Conservation (phyloP, 2,888 invertebrate genomes). For the Ptychoptera albimana region DNA sequence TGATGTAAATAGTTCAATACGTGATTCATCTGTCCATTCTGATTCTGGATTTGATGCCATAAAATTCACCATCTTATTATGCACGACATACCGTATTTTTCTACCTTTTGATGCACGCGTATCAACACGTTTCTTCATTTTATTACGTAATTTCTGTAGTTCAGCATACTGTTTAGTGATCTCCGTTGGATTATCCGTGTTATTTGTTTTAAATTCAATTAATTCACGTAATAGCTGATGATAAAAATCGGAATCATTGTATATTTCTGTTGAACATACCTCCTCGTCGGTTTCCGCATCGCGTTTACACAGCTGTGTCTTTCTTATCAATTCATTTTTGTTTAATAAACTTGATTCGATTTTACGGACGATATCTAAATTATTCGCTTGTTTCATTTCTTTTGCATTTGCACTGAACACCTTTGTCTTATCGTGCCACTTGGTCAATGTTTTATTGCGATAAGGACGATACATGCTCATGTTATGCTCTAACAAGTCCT, state of each 20-base stretch:
- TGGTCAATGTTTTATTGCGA: constrained; percentile 68
- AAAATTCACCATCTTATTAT: constrained; percentile 74
- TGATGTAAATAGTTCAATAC: constrained; percentile 65
- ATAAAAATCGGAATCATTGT: constrained; percentile 95
- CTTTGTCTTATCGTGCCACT: constrained; percentile 90
- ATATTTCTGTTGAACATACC: constrained; percentile 66
- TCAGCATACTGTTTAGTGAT: constrained; percentile 83
- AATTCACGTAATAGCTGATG: constrained; percentile 82
- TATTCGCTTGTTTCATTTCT: constrained; percentile 31
- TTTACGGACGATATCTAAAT: constrained; percentile 42
- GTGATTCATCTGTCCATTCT: constrained; percentile 62
- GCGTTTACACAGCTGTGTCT: constrained; percentile 66
- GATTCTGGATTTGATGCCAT: constrained; percentile 64
- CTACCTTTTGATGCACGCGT: constrained; percentile 90
- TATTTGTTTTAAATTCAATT: constrained; percentile 78
- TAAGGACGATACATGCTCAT: constrained; percentile 47
- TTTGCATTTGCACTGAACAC: constrained; percentile 41
- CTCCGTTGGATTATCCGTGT: constrained; percentile 68
- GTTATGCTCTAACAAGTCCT: constrained; percentile 35
- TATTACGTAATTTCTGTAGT: constrained; percentile 77
- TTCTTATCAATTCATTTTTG: constrained; percentile 53
- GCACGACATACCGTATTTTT: constrained; percentile 72
- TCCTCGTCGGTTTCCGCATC: constrained; percentile 32
- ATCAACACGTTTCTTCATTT: constrained; percentile 86
- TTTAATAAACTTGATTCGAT: constrained; percentile 74